phyloP scores from a whole-genome alignment of 2,888 invertebrate genomes.

The Aspidapion aeneum region DNA sequence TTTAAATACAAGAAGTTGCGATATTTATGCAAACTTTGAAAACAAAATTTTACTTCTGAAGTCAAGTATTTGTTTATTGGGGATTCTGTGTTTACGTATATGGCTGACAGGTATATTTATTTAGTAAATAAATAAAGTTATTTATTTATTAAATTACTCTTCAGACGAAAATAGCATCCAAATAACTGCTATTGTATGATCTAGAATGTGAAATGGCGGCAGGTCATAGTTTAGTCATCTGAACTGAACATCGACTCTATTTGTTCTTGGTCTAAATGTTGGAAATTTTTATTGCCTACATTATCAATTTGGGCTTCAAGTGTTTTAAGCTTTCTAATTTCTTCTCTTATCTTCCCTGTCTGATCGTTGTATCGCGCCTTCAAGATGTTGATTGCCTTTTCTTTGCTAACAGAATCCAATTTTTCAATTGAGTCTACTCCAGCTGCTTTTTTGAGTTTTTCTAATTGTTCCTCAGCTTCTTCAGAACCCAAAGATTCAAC shows the following conservation, averaged over 20 bases:
- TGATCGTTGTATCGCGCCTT: slow-evolving; percentile 41
- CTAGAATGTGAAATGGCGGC: slow-evolving; percentile 46
- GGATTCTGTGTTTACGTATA: too few species aligned
- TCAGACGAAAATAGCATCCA: slow-evolving; percentile 44
- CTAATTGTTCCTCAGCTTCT: slow-evolving; percentile 31
- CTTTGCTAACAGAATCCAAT: slow-evolving; percentile 33
- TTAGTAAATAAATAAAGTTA: too few species aligned
- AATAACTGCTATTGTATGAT: slow-evolving; percentile 47
- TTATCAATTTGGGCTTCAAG: slow-evolving; percentile 41
- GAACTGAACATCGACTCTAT: slow-evolving; percentile 18
- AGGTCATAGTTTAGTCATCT: slow-evolving; percentile 17
- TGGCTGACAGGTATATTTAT: too few species aligned
- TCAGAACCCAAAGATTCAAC: slow-evolving; percentile 29
- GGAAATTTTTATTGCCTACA: slow-evolving; percentile 32
- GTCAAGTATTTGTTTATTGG: too few species aligned
- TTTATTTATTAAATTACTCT: too few species aligned
- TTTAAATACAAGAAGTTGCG: too few species aligned
- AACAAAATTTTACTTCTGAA: too few species aligned
- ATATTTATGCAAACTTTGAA: too few species aligned
- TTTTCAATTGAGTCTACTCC: slow-evolving; percentile 35
- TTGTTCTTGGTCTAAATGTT: slow-evolving; percentile 22
- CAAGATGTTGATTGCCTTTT: slow-evolving; percentile 37
- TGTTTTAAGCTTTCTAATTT: slow-evolving; percentile 38
- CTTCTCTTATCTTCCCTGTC: slow-evolving; percentile 40
- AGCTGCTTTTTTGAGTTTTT: slow-evolving; percentile 32